phyloP scores from a whole-genome alignment of 2,888 invertebrate genomes.

The Protula sp. region DNA sequence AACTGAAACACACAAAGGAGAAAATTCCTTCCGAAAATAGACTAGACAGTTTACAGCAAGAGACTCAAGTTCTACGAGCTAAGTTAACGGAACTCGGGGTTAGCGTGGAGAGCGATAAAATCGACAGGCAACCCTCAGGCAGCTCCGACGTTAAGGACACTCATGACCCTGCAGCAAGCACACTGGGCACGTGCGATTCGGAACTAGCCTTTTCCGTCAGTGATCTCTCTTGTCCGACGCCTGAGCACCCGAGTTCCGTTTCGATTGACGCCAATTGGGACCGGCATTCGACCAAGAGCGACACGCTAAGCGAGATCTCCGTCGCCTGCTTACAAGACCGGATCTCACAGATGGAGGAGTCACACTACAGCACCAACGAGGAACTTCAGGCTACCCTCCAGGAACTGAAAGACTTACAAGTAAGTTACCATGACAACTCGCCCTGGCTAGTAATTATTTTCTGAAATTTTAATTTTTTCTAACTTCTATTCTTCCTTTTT shows the following conservation, averaged over 20 bases:
- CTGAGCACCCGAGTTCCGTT: slow-evolving; percentile 36
- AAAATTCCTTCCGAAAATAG: slow-evolving; percentile 35
- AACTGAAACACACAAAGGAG: slow-evolving; percentile 52
- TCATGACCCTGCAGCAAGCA: too few species aligned
- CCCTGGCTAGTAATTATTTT: too few species aligned
- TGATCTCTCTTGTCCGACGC: slow-evolving; percentile 36
- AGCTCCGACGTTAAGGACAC: not conserved
- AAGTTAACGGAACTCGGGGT: slow-evolving; percentile 51
- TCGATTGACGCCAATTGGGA: slow-evolving; percentile 64
- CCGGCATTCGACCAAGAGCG: slow-evolving; percentile 77
- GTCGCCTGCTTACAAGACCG: slow-evolving; percentile 87
- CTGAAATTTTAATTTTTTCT: too few species aligned
- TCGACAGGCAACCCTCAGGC: slow-evolving; percentile 14
- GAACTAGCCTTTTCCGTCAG: slow-evolving; percentile 37
- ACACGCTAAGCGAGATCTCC: slow-evolving; percentile 68
- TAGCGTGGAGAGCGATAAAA: slow-evolving; percentile 51
- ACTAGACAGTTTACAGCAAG: slow-evolving; percentile 43
- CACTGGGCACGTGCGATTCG: too few species aligned
- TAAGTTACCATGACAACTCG: too few species aligned
- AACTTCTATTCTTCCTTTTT: too few species aligned
- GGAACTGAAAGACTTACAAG: slow-evolving; percentile 70
- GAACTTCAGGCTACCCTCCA: slow-evolving; percentile 79
- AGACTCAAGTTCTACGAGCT: slow-evolving; percentile 49
- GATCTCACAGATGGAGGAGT: slow-evolving; percentile 88
- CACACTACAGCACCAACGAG: slow-evolving; percentile 63